These are phyloP conservation scores for Eretmochelys imbricata DNA, from an alignment of 2,113 vertebrate species.

Conservation along the genomic window DNA sequence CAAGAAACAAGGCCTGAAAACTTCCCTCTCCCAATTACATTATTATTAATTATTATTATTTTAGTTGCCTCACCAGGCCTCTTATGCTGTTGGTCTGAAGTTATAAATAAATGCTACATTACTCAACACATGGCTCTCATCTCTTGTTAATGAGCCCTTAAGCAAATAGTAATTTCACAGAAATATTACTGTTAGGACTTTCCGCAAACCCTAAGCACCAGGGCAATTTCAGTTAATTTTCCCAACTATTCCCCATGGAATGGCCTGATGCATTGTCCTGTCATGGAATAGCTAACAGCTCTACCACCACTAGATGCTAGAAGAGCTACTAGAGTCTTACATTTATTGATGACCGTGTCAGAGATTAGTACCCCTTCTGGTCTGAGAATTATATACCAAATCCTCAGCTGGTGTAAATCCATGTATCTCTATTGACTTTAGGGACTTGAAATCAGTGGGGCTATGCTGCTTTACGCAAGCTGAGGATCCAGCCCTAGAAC, in stretches of 20 bases:
- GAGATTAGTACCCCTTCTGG: background rate
- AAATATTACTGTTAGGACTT: accelerated
- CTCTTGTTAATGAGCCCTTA: background rate
- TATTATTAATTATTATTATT: background rate
- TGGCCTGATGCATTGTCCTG: background rate
- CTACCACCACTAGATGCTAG: background rate
- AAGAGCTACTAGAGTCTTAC: background rate
- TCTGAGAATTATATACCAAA: background rate
- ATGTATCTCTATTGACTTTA: background rate
- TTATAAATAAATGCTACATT: background rate
- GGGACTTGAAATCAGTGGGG: background rate
- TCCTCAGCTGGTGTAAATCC: background rate
- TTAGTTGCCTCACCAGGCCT: background rate
- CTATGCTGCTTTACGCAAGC: background rate
- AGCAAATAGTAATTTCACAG: background rate
- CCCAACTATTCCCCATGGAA: background rate
- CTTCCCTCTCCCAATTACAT: background rate
- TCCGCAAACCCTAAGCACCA: background rate
- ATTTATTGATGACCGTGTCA: background rate
- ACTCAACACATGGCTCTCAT: background rate
- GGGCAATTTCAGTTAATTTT: background rate
- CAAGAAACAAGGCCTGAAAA: background rate
- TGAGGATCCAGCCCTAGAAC: background rate
- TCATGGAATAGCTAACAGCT: background rate
- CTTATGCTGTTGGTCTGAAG: background rate